These are phyloP conservation scores for Drosophila nr. medialis DNA, from an alignment of 2,888 invertebrate species.

Conservation along the genomic window DNA sequence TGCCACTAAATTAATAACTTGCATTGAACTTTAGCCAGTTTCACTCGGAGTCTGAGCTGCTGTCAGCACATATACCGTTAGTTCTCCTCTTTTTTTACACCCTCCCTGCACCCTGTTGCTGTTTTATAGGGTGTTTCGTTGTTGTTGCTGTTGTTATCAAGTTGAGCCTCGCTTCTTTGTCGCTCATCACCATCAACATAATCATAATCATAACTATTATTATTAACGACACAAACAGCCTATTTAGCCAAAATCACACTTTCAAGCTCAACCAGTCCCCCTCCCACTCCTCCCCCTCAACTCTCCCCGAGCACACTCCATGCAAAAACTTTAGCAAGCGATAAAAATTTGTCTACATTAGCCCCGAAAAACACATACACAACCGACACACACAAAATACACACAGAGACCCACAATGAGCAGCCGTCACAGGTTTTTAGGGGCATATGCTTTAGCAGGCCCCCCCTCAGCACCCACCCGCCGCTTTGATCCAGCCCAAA, in stretches of 20 bases:
- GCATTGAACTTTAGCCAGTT: conserved; percentile 31
- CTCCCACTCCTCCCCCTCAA: neutral
- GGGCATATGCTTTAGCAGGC: conserved; percentile 54
- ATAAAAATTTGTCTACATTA: conserved; percentile 78
- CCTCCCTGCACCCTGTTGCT: neutral
- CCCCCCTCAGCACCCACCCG: neutral
- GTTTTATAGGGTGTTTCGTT: conserved; percentile 30
- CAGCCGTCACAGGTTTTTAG: conserved; percentile 54
- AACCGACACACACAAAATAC: neutral
- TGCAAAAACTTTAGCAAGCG: conserved; percentile 69
- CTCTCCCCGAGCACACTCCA: neutral
- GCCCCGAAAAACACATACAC: conserved; percentile 24
- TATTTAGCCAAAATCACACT: conserved; percentile 66
- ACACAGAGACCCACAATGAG: neutral
- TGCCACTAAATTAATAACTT: conserved; percentile 45
- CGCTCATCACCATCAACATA: conserved; percentile 68
- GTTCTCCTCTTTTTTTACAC: neutral
- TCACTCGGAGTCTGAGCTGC: conserved; percentile 10
- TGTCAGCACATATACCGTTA: conserved; percentile 36
- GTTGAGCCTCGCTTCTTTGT: conserved; percentile 29
- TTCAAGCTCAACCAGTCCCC: conserved; percentile 18
- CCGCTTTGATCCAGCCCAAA: neutral
- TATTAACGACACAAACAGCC: conserved; percentile 74
- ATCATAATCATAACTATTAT: conserved; percentile 76
- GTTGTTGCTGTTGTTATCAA: conserved; percentile 45